Evolutionary conservation across 1,140 invertebrate species (phyloP).

Genomic region (Drosophila pallidifrons): DNA sequence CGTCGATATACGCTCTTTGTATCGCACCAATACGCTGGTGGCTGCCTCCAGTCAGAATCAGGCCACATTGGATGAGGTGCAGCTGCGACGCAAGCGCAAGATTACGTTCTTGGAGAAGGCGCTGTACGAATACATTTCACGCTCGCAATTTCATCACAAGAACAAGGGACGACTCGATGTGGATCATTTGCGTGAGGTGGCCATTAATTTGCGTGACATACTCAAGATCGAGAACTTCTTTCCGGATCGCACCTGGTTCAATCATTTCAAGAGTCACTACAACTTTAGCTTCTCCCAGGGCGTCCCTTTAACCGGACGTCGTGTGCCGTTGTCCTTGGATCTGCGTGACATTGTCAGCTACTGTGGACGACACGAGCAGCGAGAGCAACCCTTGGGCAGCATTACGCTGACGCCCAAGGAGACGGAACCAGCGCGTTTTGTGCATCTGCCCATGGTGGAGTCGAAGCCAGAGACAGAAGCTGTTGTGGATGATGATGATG

Average conservation of each 20-base stretch:
- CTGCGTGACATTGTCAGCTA: slow-evolving; percentile 80
- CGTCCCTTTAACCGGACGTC: slow-evolving; percentile 40
- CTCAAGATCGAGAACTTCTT: slow-evolving; percentile 79
- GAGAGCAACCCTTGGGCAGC: slow-evolving; percentile 46
- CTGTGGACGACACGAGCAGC: slow-evolving; percentile 55
- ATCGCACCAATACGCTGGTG: slow-evolving; percentile 64
- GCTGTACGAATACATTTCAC: slow-evolving; percentile 70
- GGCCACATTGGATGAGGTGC: slow-evolving; percentile 60
- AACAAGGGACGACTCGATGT: slow-evolving; percentile 59
- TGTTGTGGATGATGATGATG: slow-evolving; percentile 56
- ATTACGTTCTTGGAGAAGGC: slow-evolving; percentile 70
- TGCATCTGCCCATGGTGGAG: slow-evolving; percentile 17
- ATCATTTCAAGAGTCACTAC: slow-evolving; percentile 68
- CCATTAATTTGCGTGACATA: slow-evolving; percentile 68
- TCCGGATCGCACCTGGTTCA: slow-evolving; percentile 72
- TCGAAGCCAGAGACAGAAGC: background rate
- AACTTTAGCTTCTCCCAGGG: slow-evolving; percentile 69
- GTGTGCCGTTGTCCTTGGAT: slow-evolving; percentile 65
- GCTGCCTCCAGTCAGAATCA: slow-evolving; percentile 59
- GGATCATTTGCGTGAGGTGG: slow-evolving; percentile 62
- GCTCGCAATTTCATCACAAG: slow-evolving; percentile 67
- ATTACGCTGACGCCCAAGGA: slow-evolving; percentile 59
- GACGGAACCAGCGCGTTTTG: background rate
- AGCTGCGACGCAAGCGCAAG: slow-evolving; percentile 65
- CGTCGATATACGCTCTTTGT: slow-evolving; percentile 49